Conservation (phyloP, 1,140 invertebrate genomes). For the Drosophila erecta region DNA sequence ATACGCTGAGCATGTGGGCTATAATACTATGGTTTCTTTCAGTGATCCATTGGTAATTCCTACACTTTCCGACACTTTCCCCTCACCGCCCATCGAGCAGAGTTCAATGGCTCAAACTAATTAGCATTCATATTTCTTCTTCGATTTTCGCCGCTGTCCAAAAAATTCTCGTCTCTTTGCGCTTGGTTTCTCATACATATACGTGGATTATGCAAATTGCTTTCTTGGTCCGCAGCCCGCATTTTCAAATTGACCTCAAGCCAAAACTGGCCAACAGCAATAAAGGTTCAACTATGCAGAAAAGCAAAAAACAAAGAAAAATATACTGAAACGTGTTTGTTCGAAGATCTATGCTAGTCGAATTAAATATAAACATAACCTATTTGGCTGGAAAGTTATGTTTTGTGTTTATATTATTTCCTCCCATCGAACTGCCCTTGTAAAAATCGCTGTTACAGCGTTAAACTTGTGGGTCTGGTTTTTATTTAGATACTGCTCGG, state of each 20-base stretch:
- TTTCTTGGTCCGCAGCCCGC: constrained; percentile 19
- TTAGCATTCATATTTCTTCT: constrained; percentile 45
- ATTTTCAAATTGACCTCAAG: constrained; percentile 30
- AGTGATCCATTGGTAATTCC: constrained; percentile 1
- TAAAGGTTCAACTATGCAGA: constrained; percentile 4
- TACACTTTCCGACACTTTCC: neutral
- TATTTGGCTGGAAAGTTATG: neutral
- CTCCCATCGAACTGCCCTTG: constrained; percentile 2
- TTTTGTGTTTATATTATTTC: neutral
- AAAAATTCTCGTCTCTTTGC: constrained; percentile 23
- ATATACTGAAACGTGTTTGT: neutral
- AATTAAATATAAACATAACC: constrained; percentile 13
- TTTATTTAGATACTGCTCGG: constrained; percentile 4
- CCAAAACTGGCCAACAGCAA: constrained; percentile 1
- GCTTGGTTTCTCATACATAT: constrained; percentile 24
- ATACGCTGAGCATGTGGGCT: too few species aligned
- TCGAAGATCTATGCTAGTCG: neutral
- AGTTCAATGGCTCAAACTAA: constrained; percentile 57
- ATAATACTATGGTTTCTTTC: neutral
- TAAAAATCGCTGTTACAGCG: constrained; percentile 14
- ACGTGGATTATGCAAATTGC: constrained; percentile 51
- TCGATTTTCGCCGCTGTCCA: constrained; percentile 35
- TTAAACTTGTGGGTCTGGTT: neutral
- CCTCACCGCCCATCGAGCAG: constrained; percentile 5
- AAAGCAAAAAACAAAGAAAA: neutral